Evolutionary conservation across 2,113 vertebrate genomes (phyloP), one percentile per base, ranked within the genome.

Genomic region (Cinclus mexicanus): DNA sequence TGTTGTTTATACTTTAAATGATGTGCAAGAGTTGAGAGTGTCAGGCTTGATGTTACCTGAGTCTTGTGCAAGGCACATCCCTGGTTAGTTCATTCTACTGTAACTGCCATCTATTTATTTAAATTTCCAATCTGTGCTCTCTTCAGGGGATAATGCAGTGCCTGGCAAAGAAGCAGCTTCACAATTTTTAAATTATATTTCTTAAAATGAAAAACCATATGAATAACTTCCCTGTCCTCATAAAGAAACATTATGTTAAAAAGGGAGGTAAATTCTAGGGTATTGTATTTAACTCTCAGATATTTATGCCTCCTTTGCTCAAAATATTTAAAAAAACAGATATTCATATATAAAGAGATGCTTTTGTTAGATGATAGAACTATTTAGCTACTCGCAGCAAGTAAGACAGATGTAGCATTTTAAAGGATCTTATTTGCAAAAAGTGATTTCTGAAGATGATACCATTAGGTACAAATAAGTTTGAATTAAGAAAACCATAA

Each of bases 51-150:
- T 95, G 95, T 95, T 96, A 98, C 97, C 97, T 97, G 96, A 97
- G 61, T 94, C 95, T 97, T 96, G 94, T 90, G 95, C 91, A 94
- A 94, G 92, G 97, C 53, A 70, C 78, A 89, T 93, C 83, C 92
- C 87, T 4, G 41, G 93, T 95, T 97, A 97, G 96, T 92, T 97
- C 93, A 90, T 81, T 94, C 93, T 95, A 89, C 91, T 97, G 78
- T 95, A 96, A 96, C 93, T 96, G 94, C 91, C 93, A 94, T 97
- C 96, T 97, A 97, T 97, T 98, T 97, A 97, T 97, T 98, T 97
- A 97, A 97, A 97, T 97, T 97, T 98, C 94, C 97, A 98, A 98
- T 98, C 97, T 98, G 97, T 94, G 97, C 96, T 97, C 96, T 98
- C 96, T 97, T 97, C 89, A 90, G 97, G 97, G 97, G 96, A 98